A percentile compares a stretch with the other conserved stretches of the same genome.
phyloP scores from a whole-genome alignment of 2,888 invertebrate species.

The Sphaeridia pumilis region DNA sequence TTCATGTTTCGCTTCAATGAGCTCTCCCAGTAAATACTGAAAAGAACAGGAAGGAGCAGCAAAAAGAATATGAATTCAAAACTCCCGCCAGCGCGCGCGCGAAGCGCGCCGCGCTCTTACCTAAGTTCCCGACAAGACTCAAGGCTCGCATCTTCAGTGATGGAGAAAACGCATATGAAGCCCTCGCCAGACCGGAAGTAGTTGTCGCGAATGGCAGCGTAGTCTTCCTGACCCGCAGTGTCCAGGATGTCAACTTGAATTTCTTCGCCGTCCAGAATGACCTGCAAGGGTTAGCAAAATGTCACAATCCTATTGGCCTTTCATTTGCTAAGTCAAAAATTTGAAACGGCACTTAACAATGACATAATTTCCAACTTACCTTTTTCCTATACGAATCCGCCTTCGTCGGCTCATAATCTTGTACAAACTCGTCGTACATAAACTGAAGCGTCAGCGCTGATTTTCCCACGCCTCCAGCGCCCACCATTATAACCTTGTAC shows the following conservation, averaged over 20 bases:
- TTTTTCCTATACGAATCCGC: slow-evolving; percentile 29
- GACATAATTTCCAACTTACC: too few species aligned
- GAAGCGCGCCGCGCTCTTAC: too few species aligned
- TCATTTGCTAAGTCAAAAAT: too few species aligned
- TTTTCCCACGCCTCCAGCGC: slow-evolving; percentile 49
- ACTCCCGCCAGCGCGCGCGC: too few species aligned
- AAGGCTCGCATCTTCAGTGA: slow-evolving; percentile 98
- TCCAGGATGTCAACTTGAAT: slow-evolving; percentile 31
- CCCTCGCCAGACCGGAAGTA: slow-evolving; percentile 99
- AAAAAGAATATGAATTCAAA: too few species aligned
- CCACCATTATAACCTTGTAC: slow-evolving; percentile 50
- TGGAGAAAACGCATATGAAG: slow-evolving; percentile 97
- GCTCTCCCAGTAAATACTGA: too few species aligned
- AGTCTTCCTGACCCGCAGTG: slow-evolving; percentile 32
- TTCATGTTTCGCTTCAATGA: too few species aligned
- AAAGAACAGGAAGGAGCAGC: too few species aligned
- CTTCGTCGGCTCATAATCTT: slow-evolving; percentile 29
- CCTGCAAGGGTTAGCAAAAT: slow-evolving; percentile 9
- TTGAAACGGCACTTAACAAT: too few species aligned
- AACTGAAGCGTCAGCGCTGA: slow-evolving; percentile 49
- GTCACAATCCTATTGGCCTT: too few species aligned
- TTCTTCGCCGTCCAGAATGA: slow-evolving; percentile 29
- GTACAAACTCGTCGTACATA: slow-evolving; percentile 47
- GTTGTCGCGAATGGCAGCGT: slow-evolving; percentile 59
- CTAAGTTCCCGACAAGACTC: slow-evolving; percentile 90